Base-by-base conservation (phyloP, 1,140 invertebrate species). In the Drosophila eugracilis region DNA sequence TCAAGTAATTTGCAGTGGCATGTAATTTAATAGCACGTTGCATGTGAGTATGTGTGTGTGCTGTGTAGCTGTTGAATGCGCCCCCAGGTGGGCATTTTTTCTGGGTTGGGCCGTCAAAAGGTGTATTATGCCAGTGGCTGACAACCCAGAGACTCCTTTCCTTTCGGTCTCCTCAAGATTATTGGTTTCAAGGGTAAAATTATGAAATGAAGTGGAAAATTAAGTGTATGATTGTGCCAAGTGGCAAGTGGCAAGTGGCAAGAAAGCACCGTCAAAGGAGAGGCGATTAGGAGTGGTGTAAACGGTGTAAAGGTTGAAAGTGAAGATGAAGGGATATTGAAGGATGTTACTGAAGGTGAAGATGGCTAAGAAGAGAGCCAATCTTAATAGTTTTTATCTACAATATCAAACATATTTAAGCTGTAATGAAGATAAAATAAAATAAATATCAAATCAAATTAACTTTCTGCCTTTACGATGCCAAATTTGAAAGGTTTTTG, bases 151-250 rank as follows among this genome's bases (percentile, higher is more conserved):
- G 60, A 12, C 57, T 62, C 41, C 66, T 50, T 73, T n/a, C n/a
- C 26, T 47, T 24, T 37, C 36, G 69, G 42, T 34, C 37, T 49
- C 28, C 34, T 28, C 62, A 74, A 74, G 70, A 74, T 74, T 74
- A 74, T 74, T 74, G 70, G 72, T 75, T 75, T 55, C 70, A 75
- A 75, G 72, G 70, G 72, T 66, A 50, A 75, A 75, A 75, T 75
- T 75, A 75, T 75, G 59, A 75, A 75, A 75, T 75, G 72, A 75
- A 75, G 72, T 75, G 72, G 72, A 74, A 74, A 74, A 74, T 74
- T 53, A 74, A 74, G 70, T 74, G 70, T 62, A 60, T 63, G 70
- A 74, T 74, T 74, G 70, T 63, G 70, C 58, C 70, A 63, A 74
- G 70, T 53, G 49, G 34, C 32, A 47, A 74, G 70, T 53, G 49